Evolutionary conservation across 2,113 vertebrate species (phyloP), one percentile per base, ranked within the genome.

Genomic region (Upupa epops): DNA sequence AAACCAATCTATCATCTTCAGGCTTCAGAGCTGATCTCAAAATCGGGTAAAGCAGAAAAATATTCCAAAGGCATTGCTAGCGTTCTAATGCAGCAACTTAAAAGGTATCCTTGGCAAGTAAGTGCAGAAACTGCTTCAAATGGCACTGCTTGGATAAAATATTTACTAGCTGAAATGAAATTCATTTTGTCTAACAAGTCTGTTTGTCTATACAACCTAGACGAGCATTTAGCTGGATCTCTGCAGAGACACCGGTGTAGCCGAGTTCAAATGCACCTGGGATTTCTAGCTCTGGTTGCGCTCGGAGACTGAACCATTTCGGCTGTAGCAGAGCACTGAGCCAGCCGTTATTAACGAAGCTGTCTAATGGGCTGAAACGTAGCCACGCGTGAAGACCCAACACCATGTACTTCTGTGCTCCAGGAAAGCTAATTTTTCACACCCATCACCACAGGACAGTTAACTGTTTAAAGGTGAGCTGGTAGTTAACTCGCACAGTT

Each of bases 191-290:
- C 36, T 13, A 36, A 51, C 36, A 74, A 56, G 65, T 24, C 31
- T 10, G 45, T 15, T 24, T 28, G 63, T 49, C 29, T 32, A 60
- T 11, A 20, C 32, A 56, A 54, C 22, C 28, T 64, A 46, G 20
- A 63, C 14, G 45, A n/a, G 22, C 63, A 78, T 68, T 72, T 9
- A 70, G 59, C 42, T 80, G 42, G n/a, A n/a, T 29, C 55, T 66
- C 48, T 46, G 26, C 46, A 14, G 60, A 70, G 55, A 31, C 60
- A 13, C 12, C 48, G n/a, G 49, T 13, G 12, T 56, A 34, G 73
- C 0, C 3, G 26, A 55, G 56, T 59, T 66, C 36, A 58, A 37
- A 54, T 2, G 15, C 29, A 31, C 9, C 8, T 0, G 1, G 48
- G 59, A 80, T 70, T 90, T 91, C 75, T 6, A 54, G 48, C 28